These are phyloP conservation scores for Arge pagana DNA, from an alignment of 2,888 invertebrate species.

Conservation along the genomic window DNA sequence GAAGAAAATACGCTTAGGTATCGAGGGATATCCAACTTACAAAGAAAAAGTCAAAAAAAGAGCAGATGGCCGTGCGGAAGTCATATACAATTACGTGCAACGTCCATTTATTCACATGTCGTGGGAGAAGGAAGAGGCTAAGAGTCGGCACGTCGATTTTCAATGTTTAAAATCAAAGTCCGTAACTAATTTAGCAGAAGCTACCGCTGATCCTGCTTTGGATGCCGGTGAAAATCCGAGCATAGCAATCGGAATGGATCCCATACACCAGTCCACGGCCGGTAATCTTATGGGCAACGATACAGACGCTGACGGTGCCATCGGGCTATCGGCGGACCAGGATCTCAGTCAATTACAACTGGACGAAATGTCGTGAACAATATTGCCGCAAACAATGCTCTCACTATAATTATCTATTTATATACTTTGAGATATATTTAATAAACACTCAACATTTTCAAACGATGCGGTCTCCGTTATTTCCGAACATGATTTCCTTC, in stretches of 20 bases:
- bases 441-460: constrained; percentile 17
- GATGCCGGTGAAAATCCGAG: constrained; percentile 66
- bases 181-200: constrained; percentile 94
- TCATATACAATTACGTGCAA: constrained; percentile 99
- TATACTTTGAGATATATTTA: constrained; percentile 22
- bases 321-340: constrained; percentile 47
- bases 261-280: constrained; percentile 39
- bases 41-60: constrained; percentile 97
- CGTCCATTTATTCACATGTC: constrained; percentile 98
- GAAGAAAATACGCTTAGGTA: constrained; percentile 97
- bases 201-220: constrained; percentile 86
- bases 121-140: constrained; percentile 99
- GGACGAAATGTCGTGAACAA: constrained; percentile 43
- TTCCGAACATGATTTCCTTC: neutral
- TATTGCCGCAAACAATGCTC: constrained; percentile 11
- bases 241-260: constrained; percentile 53
- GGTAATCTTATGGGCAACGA: constrained; percentile 48
- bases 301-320: constrained; percentile 54
- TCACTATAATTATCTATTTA: constrained; percentile 10
- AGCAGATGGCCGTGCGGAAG: constrained; percentile 93
- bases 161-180: constrained; percentile 98
- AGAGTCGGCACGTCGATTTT: constrained; percentile 98
- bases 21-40: constrained; percentile 99
- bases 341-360: constrained; percentile 47
- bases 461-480: neutral